Evolutionary conservation across 2,888 invertebrate genomes (phyloP), one percentile per base, ranked within the genome.

Genomic region (Amiota communis): DNA sequence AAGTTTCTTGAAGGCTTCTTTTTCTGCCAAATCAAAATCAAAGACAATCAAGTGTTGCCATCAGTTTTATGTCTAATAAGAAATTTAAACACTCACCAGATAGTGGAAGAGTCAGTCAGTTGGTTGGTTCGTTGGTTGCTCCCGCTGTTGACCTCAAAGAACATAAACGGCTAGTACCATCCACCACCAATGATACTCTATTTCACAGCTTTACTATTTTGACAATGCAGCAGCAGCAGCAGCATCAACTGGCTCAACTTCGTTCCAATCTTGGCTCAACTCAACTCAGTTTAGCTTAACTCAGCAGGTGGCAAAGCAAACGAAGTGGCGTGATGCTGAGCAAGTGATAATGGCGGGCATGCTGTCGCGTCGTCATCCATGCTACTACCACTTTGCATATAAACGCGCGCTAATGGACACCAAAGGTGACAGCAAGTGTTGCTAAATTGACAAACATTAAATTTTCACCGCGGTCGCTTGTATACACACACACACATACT

Each of bases 371-470:
- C 75, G 13, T n/a, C 57, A 65, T 72, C 71, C 69, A 71, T 72
- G 75, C 76, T 74, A 78, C 36, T 36, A 20, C 80, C 84, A 84
- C 85, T 85, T 86, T 85, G 86, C 84, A 85, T 85, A 86, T 81
- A 86, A 86, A 86, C 81, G 86, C 84, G 81, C 83, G 77, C 86
- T 86, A 86, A 85, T 84, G 84, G 85, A 85, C 85, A 85, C 84
- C 86, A 82, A 85, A 86, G 85, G 85, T 85, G 85, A 86, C 86
- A 85, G 86, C 81, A 75, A 76, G 79, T 86, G 82, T 78, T 81
- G 79, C 85, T 86, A 86, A 85, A 86, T 85, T 85, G 85, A 84
- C 85, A 85, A 85, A 86, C 84, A 85, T 81, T 86, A 85, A 85
- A 86, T 85, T 83, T 83, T 85, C 85, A 85, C 83, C 23, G 65